A percentile compares a stretch with the other conserved stretches of the same genome.
These are phyloP conservation scores for Nesometra sesokonis DNA, from an alignment of 35 echinoderm and acorn worm genomes.

Conservation along the genomic window DNA sequence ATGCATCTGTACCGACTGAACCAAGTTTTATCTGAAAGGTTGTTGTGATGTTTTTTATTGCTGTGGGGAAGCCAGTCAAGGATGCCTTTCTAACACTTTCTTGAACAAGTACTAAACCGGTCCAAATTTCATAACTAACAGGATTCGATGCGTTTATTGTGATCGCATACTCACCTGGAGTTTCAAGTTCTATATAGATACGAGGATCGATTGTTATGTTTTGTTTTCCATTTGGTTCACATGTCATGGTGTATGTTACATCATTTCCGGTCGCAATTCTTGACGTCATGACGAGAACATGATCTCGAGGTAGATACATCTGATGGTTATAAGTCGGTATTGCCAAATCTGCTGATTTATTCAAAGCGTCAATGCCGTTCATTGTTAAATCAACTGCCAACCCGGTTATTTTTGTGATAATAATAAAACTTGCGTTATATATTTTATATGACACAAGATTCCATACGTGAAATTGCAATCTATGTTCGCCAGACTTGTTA, in stretches of 20 bases:
- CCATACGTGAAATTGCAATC: background rate
- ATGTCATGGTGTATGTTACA: background rate
- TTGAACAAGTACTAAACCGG: background rate
- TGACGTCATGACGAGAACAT: background rate
- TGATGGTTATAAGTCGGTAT: background rate
- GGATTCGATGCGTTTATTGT: background rate
- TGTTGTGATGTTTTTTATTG: background rate
- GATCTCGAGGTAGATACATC: background rate
- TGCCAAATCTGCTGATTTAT: background rate
- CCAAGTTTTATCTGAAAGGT: background rate
- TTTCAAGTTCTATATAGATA: background rate
- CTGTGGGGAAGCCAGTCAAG: background rate
- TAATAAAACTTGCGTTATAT: background rate
- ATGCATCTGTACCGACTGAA: slow-evolving; percentile 2
- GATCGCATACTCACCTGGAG: background rate
- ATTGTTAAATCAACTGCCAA: background rate
- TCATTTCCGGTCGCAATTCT: background rate
- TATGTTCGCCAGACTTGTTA: background rate
- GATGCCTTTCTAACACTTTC: background rate
- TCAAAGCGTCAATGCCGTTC: background rate
- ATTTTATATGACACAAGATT: background rate
- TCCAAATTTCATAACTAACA: background rate
- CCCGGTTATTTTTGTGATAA: background rate
- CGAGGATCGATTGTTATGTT: background rate
- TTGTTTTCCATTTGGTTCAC: background rate